Percentiles rank a stretch among this genome's conserved stretches.
Conservation (phyloP, 2,113 vertebrate species). For the Caranx ignobilis region DNA sequence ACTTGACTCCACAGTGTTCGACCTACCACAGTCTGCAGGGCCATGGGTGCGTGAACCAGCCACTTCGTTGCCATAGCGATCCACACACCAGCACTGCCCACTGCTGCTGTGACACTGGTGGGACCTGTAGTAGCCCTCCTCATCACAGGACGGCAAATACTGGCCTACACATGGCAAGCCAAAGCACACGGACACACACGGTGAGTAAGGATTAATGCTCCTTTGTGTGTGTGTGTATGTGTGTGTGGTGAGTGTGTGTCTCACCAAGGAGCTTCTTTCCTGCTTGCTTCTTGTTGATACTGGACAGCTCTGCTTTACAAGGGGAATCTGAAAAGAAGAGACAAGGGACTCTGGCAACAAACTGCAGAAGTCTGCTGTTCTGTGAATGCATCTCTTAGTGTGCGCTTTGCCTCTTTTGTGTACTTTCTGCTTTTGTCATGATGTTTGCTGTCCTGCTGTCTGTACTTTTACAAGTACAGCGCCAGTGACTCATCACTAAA, state of each 20-base stretch:
- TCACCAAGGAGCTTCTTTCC: conserved; percentile 93
- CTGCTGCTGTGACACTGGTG: conserved; percentile 92
- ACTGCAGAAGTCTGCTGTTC: conserved; percentile 52
- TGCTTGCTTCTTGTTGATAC: conserved; percentile 90
- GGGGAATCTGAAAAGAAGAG: conserved; percentile 89
- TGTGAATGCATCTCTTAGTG: conserved; percentile 31
- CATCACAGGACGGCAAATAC: conserved; percentile 93
- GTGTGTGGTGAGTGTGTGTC: conserved; percentile 49
- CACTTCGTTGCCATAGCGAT: conserved; percentile 95
- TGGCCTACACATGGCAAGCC: conserved; percentile 82
- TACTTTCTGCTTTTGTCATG: conserved; percentile 46
- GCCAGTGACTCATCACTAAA: conserved; percentile 19
- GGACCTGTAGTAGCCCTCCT: conserved; percentile 94
- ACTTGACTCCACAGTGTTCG: conserved; percentile 13
- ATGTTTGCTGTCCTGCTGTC: conserved; percentile 25
- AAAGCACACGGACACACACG: conserved; percentile 44
- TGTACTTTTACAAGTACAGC: conserved; percentile 15
- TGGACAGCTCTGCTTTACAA: conserved; percentile 92
- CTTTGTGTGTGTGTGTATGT: conserved; percentile 2
- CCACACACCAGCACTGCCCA: conserved; percentile 97
- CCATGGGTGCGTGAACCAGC: conserved; percentile 90
- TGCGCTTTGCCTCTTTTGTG: conserved; percentile 36
- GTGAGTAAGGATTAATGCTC: background rate
- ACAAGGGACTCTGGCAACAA: conserved; percentile 44
- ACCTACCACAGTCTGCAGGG: conserved; percentile 90